Evolutionary conservation across 2,113 vertebrate species (phyloP), one percentile per base, ranked within the genome.

Genomic region (Empidonax alnorum): DNA sequence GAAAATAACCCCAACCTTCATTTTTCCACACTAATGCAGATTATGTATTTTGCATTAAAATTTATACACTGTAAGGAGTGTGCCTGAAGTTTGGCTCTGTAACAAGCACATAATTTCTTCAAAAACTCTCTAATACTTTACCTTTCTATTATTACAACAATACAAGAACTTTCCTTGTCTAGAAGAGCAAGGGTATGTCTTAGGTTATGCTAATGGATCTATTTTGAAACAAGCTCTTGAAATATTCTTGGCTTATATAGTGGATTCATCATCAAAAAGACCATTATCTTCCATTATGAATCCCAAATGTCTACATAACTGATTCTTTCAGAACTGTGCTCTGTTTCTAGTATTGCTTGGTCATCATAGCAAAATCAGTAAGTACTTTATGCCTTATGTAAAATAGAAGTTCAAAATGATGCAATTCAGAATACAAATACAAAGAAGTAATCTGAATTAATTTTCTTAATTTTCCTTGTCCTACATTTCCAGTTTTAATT

Each of bases 261-360:
- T 72, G 80, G 61, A 84, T 87, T 96, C 83, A 94, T 89, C 68
- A 92, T 92, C 68, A 90, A 95, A 96, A 97, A 94, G 73, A 89
- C 81, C 62, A 89, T 94, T 95, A 96, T 84, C 89, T 84, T 52
- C 49, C 77, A 89, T 84, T 93, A 96, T 75, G 83, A 96, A 93
- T 96, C 74, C 68, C 89, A 81, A 96, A 93, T 1, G 65, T 84
- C 85, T 77, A 44, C 30, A 65, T 61, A 93, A 92, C 72, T 17
- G 73, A 68, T 95, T 96, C 61, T 88, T 89, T 87, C 81, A 93
- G 80, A 96, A 75, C 59, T 84, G 37, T 28, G 44, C 77, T 84
- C 82, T 93, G 62, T 93, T 94, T 89, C 85, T 90, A 75, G 69
- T 84, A 81, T 65, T 90, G 93, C 93, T 84, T 66, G 86, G 85